Evolutionary conservation across 2,113 vertebrate genomes (phyloP).

Genomic region (Synchiropus splendidus): DNA sequence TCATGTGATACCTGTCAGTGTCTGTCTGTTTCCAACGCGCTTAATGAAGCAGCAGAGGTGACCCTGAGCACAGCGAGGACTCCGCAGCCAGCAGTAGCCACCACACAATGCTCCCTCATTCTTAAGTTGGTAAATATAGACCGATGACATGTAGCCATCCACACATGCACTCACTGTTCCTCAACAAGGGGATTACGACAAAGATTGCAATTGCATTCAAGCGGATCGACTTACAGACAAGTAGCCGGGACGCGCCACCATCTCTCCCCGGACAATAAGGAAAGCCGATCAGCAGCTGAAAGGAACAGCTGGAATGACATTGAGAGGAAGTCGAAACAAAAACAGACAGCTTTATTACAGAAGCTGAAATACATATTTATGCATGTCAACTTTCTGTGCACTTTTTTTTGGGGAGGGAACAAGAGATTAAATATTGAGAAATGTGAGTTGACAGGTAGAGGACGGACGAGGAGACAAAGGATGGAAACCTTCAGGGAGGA

Average conservation of each 20-base stretch:
- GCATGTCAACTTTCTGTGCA: slow-evolving; percentile 1
- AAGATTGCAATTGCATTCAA: slow-evolving; percentile 22
- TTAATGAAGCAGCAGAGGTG: slow-evolving; percentile 29
- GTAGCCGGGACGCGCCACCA: slow-evolving; percentile 20
- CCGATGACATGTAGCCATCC: slow-evolving; percentile 31
- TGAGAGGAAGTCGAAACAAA: slow-evolving; percentile 6
- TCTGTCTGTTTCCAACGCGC: slow-evolving; percentile 9
- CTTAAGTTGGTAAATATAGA: slow-evolving; percentile 70
- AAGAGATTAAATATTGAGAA: slow-evolving; percentile 1
- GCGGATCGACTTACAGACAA: slow-evolving; percentile 34
- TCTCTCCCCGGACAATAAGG: slow-evolving; percentile 13
- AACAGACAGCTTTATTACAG: slow-evolving; percentile 4
- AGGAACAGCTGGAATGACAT: slow-evolving; percentile 27
- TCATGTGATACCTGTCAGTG: slow-evolving; percentile 20
- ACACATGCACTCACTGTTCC: background rate
- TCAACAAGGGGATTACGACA: background rate
- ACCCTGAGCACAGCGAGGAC: too few relatives aligned
- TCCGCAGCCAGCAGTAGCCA: slow-evolving; percentile 37
- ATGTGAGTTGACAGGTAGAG: background rate
- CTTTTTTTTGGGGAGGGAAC: slow-evolving; percentile 5
- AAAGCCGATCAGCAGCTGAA: slow-evolving; percentile 25
- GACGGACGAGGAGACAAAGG: too few relatives aligned
- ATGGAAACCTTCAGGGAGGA: too few relatives aligned
- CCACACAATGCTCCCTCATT: slow-evolving; percentile 53
- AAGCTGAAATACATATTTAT: slow-evolving; percentile 14